Percentiles rank a stretch among this genome's conserved stretches.
phyloP scores from a whole-genome alignment of 2,888 invertebrate genomes.

The Zonitis immaculata region DNA sequence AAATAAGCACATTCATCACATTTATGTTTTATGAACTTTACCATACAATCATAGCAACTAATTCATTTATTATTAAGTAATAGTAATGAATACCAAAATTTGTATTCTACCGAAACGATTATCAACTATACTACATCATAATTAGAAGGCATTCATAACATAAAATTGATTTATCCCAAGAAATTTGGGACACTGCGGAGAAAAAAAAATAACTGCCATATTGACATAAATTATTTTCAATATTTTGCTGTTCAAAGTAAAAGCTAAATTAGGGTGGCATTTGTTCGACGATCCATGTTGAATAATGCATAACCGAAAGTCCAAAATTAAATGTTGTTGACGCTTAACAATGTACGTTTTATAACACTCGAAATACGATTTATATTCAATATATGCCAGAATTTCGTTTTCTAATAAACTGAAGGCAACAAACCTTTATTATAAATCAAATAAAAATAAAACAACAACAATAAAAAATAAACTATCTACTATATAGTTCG shows the following conservation, averaged over 20 bases:
- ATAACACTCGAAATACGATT: constrained; percentile 9
- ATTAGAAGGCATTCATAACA: background rate
- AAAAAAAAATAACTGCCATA: constrained; percentile 19
- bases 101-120: too few relatives aligned
- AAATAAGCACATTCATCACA: too few relatives aligned
- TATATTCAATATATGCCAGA: background rate
- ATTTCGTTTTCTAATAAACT: background rate
- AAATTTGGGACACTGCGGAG: background rate
- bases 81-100: too few relatives aligned
- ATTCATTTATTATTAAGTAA: too few relatives aligned
- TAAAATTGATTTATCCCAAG: background rate
- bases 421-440: too few relatives aligned
- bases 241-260: background rate
- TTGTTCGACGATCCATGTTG: constrained; percentile 21
- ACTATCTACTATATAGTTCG: background rate
- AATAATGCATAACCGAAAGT: constrained; percentile 35
- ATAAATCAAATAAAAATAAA: too few relatives aligned
- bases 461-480: background rate
- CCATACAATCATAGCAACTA: too few relatives aligned
- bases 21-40: too few relatives aligned
- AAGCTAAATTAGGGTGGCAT: too few relatives aligned
- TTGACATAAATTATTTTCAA: constrained; percentile 11
- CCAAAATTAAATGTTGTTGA: constrained; percentile 34
- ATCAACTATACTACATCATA: too few relatives aligned
- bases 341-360: constrained; percentile 14